These are phyloP conservation scores for Paramormyrops hopkinsi DNA, from an alignment of 2,797 vertebrate species.

Conservation along the genomic window DNA sequence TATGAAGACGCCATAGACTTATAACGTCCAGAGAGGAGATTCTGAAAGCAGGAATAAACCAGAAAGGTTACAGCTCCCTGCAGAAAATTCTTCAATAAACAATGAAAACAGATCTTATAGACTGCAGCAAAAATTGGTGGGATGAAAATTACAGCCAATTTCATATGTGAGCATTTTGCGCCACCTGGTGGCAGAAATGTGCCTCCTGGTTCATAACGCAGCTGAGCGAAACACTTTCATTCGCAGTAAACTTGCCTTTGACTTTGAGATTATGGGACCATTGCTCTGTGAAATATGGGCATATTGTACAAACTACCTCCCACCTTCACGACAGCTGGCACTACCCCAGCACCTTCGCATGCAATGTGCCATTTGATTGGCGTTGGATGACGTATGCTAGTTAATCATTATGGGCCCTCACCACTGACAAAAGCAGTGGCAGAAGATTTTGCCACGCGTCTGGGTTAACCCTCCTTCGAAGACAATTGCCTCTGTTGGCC, in stretches of 20 bases:
- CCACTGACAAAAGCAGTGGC: slow-evolving; percentile 46
- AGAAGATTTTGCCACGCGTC: slow-evolving; percentile 63
- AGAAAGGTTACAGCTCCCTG: neutral
- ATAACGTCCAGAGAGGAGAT: neutral
- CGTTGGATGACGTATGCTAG: slow-evolving; percentile 65
- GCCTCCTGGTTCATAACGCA: neutral
- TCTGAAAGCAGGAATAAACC: neutral
- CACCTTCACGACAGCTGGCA: slow-evolving; percentile 41
- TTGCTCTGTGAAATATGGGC: slow-evolving; percentile 34
- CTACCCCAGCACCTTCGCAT: slow-evolving; percentile 54
- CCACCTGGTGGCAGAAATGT: neutral
- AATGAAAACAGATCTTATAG: slow-evolving; percentile 8
- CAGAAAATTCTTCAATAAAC: neutral
- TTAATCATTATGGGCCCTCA: slow-evolving; percentile 51
- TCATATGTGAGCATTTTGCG: neutral
- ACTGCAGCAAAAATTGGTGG: neutral
- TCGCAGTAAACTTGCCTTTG: slow-evolving; percentile 50
- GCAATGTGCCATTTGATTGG: slow-evolving; percentile 56
- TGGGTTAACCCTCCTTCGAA: slow-evolving; percentile 43
- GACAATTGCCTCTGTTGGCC: slow-evolving; percentile 25
- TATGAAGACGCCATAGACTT: neutral
- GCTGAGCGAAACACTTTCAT: neutral
- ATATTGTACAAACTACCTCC: slow-evolving; percentile 45
- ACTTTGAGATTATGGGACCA: slow-evolving; percentile 54
- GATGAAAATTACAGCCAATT: neutral